A percentile compares a stretch with the other conserved stretches of the same genome.
These are phyloP conservation scores for Muntiacus muntjak DNA, from an alignment of 2,113 vertebrate genomes.

Conservation along the genomic window DNA sequence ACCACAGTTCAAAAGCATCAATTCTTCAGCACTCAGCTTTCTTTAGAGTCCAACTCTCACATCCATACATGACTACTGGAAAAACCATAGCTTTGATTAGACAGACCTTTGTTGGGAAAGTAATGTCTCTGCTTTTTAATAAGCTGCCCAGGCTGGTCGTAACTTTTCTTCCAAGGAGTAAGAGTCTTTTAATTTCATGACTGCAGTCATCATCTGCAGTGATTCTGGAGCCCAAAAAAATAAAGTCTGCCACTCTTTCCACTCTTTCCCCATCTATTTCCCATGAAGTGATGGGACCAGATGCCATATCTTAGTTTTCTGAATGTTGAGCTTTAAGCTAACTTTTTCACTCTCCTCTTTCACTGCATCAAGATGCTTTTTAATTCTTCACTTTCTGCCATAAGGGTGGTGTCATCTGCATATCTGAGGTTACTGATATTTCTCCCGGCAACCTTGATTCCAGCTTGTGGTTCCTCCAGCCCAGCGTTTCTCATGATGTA, in stretches of 20 bases:
- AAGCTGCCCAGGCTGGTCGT: neutral
- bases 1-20: neutral
- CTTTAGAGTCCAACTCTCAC: neutral
- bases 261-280: neutral
- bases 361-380: neutral
- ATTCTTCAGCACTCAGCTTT: neutral
- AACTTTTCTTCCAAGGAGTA: neutral
- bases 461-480: neutral
- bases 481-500: neutral
- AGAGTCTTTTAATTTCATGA: neutral
- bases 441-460: neutral
- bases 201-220: neutral
- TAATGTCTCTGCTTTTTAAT: neutral
- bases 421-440: neutral
- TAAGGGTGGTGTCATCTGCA: neutral
- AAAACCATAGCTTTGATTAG: neutral
- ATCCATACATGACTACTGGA: neutral
- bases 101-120: neutral
- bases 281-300: neutral
- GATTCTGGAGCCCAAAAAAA: neutral
- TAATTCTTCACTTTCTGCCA: neutral
- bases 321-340: neutral
- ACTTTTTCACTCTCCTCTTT: neutral
- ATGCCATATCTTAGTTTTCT: neutral
- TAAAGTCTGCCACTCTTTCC: neutral